phyloP scores from a whole-genome alignment of 2,113 vertebrate genomes.

The Nyctibius bracteatus region DNA sequence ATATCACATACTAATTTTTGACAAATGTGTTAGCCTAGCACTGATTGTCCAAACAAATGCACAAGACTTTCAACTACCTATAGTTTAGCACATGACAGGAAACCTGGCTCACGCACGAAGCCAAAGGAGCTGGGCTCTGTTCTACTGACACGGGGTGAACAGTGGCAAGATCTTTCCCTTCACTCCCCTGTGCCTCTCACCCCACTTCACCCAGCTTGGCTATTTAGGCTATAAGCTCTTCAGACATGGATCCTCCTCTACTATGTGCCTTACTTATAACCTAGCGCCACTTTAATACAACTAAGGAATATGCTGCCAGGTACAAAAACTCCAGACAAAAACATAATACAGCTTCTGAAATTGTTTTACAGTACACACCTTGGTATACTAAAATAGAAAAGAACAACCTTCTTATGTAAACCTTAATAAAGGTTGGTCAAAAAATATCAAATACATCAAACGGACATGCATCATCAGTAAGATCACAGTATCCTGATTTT shows the following conservation, averaged over 20 bases:
- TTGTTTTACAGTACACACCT: neutral
- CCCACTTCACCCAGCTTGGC: neutral
- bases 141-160: neutral
- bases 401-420: neutral
- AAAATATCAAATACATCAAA: neutral
- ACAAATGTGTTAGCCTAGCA: neutral
- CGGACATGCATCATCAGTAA: neutral
- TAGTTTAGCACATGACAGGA: neutral
- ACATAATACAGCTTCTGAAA: neutral
- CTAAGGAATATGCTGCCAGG: neutral
- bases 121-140: neutral
- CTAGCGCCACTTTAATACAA: neutral
- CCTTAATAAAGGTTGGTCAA: neutral
- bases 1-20: neutral
- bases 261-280: neutral
- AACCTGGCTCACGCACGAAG: neutral
- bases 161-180: neutral
- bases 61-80: neutral
- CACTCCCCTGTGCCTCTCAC: neutral
- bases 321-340: neutral
- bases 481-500: neutral
- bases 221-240: neutral
- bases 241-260: neutral
- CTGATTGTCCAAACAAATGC: neutral
- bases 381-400: neutral